Evolutionary conservation across 37 sponge, comb jelly and placozoan genomes (phyloP).

Genomic region (Oscarella lobularis): DNA sequence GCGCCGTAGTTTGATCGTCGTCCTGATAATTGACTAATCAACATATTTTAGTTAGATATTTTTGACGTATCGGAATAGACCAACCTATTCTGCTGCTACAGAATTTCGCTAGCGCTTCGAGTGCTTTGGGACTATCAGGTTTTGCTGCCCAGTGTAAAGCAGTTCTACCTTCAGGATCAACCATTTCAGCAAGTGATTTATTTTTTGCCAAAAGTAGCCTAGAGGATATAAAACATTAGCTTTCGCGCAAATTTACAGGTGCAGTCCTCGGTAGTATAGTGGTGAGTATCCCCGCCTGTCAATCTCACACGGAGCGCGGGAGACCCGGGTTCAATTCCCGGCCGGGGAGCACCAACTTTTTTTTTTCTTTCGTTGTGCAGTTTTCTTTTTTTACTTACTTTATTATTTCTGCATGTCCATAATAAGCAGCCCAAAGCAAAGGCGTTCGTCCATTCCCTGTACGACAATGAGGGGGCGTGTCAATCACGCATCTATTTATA

Average conservation of each 20-base stretch:
- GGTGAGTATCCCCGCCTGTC: no score
- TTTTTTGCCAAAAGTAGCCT: not conserved
- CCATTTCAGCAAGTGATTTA: not conserved
- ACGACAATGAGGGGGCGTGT: no score
- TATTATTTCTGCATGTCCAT: slow-evolving; percentile 7
- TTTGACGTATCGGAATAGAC: no score
- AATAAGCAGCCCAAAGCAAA: slow-evolving; percentile 69
- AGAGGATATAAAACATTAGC: not conserved
- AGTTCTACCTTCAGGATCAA: slow-evolving; percentile 43
- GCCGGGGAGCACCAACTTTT: no score
- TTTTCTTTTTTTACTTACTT: not conserved
- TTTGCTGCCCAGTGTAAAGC: slow-evolving; percentile 69
- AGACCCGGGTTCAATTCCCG: no score
- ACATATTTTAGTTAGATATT: not conserved
- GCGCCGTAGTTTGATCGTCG: slow-evolving; percentile 45
- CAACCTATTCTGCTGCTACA: not conserved
- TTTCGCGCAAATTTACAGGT: no score
- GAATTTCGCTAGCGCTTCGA: slow-evolving; percentile 47
- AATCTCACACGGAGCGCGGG: no score
- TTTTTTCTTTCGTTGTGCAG: no score
- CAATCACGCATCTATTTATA: no score
- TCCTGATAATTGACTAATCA: slow-evolving; percentile 24
- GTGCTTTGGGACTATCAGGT: slow-evolving; percentile 44
- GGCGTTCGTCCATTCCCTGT: slow-evolving; percentile 30
- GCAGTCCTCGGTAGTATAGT: no score